These are phyloP conservation scores for Rotaria socialis DNA, from an alignment of 2,888 invertebrate genomes.

Conservation along the genomic window DNA sequence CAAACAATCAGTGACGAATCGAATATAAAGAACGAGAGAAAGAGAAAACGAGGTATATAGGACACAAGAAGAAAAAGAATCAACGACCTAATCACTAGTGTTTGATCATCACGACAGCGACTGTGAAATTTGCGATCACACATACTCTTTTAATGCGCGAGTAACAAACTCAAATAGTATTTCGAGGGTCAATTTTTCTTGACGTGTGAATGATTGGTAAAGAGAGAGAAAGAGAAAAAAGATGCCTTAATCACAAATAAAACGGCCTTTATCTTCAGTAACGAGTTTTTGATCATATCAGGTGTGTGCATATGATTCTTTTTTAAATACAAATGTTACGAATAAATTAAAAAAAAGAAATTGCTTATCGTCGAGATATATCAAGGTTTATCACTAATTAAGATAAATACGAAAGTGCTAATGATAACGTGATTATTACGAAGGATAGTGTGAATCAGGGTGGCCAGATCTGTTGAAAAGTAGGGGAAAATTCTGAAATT, in stretches of 20 bases:
- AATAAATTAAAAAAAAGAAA: neutral
- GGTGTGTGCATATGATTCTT: neutral
- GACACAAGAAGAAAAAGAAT: neutral
- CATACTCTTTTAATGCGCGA: too few species aligned
- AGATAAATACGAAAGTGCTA: neutral
- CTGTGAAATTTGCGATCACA: constrained; percentile 1
- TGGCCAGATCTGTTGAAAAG: neutral
- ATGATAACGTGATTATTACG: neutral
- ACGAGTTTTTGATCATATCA: neutral
- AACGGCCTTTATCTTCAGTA: neutral
- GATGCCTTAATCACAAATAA: neutral
- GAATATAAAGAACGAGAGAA: neutral
- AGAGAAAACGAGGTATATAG: neutral
- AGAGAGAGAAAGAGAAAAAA: neutral
- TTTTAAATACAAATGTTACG: neutral
- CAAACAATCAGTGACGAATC: neutral
- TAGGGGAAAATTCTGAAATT: too few species aligned
- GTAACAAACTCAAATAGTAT: neutral
- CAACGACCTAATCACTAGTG: neutral
- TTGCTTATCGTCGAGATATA: neutral
- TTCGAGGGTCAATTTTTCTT: neutral
- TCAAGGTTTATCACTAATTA: constrained; percentile 11
- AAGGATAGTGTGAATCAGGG: neutral
- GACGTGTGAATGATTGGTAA: neutral
- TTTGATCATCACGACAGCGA: neutral